Evolutionary conservation across 2,113 vertebrate species (phyloP).

Genomic region (Gopherus flavomarginatus): DNA sequence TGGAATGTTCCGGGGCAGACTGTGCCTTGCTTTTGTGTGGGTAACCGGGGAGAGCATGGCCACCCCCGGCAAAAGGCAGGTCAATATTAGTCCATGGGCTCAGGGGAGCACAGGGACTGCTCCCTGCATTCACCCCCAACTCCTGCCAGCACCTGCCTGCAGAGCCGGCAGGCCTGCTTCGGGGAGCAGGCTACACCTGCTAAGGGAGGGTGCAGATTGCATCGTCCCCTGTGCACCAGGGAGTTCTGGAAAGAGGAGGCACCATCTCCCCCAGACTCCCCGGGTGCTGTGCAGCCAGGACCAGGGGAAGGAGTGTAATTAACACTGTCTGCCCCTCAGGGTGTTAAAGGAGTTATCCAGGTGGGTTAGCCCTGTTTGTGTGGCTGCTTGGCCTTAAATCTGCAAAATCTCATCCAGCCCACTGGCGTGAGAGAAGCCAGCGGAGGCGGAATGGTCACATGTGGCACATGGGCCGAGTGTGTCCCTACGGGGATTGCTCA

Average conservation of each 20-base stretch:
- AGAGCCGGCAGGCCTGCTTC: not conserved
- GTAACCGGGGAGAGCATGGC: not conserved
- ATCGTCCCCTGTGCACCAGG: not conserved
- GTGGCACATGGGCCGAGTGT: not conserved
- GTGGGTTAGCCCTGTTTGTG: not conserved
- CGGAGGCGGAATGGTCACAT: not conserved
- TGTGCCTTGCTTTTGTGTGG: not conserved
- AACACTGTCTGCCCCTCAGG: too few species aligned
- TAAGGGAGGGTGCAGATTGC: not conserved
- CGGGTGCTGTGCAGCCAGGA: too few species aligned
- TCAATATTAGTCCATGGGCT: not conserved
- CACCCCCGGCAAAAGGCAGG: not conserved
- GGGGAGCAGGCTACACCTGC: not conserved
- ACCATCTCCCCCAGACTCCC: not conserved
- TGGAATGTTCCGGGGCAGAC: not conserved
- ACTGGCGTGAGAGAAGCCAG: not conserved
- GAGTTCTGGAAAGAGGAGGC: not conserved
- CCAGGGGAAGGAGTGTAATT: too few species aligned
- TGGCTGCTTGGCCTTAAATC: not conserved
- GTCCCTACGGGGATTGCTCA: not conserved
- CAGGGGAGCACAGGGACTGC: not conserved
- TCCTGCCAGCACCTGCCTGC: not conserved
- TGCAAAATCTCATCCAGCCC: not conserved
- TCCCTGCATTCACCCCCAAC: not conserved
- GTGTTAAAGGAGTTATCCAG: not conserved